Conservation (phyloP, 1,140 invertebrate genomes). For the fruit fly (Drosophila melanogaster) region DNA sequence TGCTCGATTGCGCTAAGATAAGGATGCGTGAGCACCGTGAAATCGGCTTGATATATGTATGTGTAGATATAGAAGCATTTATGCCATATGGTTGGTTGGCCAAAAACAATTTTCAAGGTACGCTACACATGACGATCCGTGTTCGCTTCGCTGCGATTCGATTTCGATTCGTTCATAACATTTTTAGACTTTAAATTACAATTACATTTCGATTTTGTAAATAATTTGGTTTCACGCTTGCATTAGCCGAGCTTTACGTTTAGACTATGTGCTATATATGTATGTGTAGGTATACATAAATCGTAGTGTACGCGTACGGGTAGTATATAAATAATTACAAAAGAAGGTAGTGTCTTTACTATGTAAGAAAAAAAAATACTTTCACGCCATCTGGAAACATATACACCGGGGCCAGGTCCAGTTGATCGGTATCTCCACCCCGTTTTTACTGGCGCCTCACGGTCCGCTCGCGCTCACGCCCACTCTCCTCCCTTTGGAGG, state of each 20-base stretch:
- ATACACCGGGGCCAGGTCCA: conserved; percentile 7
- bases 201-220: conserved; percentile 53
- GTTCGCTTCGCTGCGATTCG: not conserved
- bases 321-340: conserved; percentile 56
- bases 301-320: conserved; percentile 16
- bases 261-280: conserved; percentile 46
- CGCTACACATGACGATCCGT: conserved; percentile 7
- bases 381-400: conserved; percentile 22
- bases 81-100: not conserved
- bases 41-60: conserved; percentile 28
- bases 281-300: conserved; percentile 36
- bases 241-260: conserved; percentile 56
- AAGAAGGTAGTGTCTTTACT: conserved; percentile 28
- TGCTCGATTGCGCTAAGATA: conserved; percentile 22
- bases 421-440: not conserved
- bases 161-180: conserved; percentile 30
- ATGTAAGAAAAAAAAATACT: conserved; percentile 49
- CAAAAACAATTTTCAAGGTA: conserved; percentile 30
- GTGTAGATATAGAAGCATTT: conserved; percentile 7
- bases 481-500: conserved; percentile 81
- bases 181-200: conserved; percentile 65
- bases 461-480: conserved; percentile 78
- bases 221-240: conserved; percentile 77
- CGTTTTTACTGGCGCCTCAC: conserved; percentile 67
- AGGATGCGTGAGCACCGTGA: conserved; percentile 28